These are phyloP conservation scores for Orientallactaga sibirica DNA, from an alignment of 2,797 vertebrate species.

Conservation along the genomic window DNA sequence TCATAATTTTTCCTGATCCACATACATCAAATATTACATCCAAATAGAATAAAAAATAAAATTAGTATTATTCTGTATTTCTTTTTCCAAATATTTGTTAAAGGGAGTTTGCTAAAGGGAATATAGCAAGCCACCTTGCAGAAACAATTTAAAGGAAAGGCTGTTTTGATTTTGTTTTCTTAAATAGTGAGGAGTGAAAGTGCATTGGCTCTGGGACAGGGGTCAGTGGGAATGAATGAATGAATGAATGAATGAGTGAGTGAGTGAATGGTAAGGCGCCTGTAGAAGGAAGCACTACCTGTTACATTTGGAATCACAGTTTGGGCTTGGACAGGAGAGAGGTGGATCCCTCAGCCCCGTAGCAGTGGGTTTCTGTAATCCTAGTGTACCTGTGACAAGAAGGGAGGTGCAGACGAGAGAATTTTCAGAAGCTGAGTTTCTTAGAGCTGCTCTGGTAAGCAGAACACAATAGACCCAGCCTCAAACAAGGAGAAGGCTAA, in stretches of 20 bases:
- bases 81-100: not conserved
- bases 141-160: not conserved
- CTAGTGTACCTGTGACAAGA: too few relatives aligned
- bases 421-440: too few relatives aligned
- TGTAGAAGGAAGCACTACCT: not conserved
- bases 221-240: not conserved
- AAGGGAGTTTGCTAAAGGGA: not conserved
- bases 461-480: too few relatives aligned
- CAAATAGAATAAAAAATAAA: slow-evolving; percentile 10
- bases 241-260: too few relatives aligned
- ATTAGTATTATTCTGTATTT: not conserved
- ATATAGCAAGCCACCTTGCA: not conserved
- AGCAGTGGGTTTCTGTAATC: too few relatives aligned
- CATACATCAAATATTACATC: slow-evolving; percentile 14
- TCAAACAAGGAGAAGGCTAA: too few relatives aligned
- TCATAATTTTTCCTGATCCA: not conserved
- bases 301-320: not conserved
- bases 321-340: not conserved
- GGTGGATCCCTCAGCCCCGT: too few relatives aligned
- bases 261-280: not conserved
- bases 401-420: too few relatives aligned
- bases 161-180: not conserved
- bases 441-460: too few relatives aligned
- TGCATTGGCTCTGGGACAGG: not conserved
- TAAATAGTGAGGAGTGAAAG: not conserved